phyloP scores from a whole-genome alignment of 2,113 vertebrate species.

The Macquaria australasica region DNA sequence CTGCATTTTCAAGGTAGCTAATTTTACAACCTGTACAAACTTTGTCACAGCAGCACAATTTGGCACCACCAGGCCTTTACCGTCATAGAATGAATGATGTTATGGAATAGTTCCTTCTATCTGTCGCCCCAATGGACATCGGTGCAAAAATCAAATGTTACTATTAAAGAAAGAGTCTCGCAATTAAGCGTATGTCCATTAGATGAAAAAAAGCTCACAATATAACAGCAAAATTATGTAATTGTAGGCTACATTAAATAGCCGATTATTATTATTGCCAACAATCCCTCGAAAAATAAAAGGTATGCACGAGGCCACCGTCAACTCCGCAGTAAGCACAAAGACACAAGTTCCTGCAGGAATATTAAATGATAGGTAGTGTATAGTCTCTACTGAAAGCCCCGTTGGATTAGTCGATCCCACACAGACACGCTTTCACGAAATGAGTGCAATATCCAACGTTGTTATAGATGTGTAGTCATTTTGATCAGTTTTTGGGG shows the following conservation, averaged over 20 bases:
- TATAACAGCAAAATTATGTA: neutral
- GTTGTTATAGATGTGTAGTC: neutral
- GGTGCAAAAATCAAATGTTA: neutral
- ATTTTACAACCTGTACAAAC: neutral
- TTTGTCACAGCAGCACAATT: neutral
- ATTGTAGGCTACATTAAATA: neutral
- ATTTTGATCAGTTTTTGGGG: neutral
- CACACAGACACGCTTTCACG: neutral
- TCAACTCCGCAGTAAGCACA: neutral
- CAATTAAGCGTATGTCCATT: neutral
- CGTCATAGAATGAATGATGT: neutral
- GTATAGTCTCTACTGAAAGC: slow-evolving; percentile 9
- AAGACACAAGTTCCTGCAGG: slow-evolving; percentile 12
- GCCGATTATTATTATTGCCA: neutral
- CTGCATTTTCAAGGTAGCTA: neutral
- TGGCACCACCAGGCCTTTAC: neutral
- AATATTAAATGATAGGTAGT: slow-evolving; percentile 15
- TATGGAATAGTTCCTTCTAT: no score
- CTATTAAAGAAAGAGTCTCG: neutral
- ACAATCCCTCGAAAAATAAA: neutral
- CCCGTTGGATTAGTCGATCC: slow-evolving; percentile 6
- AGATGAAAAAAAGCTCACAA: neutral
- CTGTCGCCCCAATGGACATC: slow-evolving; percentile 3
- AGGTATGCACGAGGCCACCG: neutral
- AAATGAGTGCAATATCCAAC: neutral